These are phyloP conservation scores for Microtus ochrogaster DNA, from an alignment of 2,113 vertebrate genomes.

Conservation along the genomic window DNA sequence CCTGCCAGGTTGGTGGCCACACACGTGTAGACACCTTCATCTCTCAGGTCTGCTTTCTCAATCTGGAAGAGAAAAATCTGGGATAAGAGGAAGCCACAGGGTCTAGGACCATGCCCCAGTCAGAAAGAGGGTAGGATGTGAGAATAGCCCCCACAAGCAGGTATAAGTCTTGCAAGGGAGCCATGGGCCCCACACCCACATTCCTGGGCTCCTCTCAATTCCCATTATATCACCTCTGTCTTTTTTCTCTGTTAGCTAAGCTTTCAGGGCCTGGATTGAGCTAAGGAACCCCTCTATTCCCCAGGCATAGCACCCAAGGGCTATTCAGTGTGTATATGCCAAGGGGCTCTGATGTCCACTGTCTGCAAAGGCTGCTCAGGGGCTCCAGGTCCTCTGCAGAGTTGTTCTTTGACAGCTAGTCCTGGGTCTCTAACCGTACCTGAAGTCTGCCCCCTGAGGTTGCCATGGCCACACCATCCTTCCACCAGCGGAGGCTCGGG, in stretches of 20 bases:
- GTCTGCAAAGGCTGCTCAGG: background rate
- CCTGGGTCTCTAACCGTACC: slow-evolving; percentile 64
- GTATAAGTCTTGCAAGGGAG: background rate
- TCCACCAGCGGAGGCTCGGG: slow-evolving; percentile 82
- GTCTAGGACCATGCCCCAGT: background rate
- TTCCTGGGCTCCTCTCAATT: background rate
- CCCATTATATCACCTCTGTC: background rate
- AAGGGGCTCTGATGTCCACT: background rate
- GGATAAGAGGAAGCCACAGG: background rate
- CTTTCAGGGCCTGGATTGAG: rapidly evolving
- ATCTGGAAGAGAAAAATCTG: slow-evolving; percentile 68
- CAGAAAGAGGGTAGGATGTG: rapidly evolving
- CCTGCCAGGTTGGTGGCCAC: slow-evolving; percentile 88
- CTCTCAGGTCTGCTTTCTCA: slow-evolving; percentile 79
- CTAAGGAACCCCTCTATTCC: background rate
- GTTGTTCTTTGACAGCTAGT: background rate
- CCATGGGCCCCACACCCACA: background rate
- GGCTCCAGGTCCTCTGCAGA: background rate
- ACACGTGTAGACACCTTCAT: slow-evolving; percentile 90
- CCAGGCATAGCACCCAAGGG: background rate
- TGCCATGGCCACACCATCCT: slow-evolving; percentile 77
- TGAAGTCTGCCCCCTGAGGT: slow-evolving; percentile 67
- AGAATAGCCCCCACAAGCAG: rapidly evolving
- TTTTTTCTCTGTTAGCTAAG: background rate
- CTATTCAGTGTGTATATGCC: background rate